Base-by-base conservation (phyloP, 2,797 vertebrate species). In the Manis javanica region DNA sequence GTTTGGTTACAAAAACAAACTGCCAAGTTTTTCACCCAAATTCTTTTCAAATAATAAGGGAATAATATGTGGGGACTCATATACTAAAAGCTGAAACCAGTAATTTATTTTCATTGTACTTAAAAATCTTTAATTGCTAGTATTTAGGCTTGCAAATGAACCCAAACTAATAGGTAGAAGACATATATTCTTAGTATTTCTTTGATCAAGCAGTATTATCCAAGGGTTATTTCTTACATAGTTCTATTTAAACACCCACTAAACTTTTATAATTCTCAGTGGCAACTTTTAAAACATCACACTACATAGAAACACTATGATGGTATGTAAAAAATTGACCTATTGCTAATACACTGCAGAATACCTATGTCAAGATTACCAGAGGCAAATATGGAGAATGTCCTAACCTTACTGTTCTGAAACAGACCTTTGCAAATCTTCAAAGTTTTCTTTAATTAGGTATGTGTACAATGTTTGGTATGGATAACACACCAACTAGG, bases 61-160 rank as follows among this genome's bases (percentile, higher is more conserved):
- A 39, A 75, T 74, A 91, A 53, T 49, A 69, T 46, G 8, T 75
- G 5, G 57, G 57, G 34, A 66, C 39, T 16, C 23, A 88, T 7
- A 18, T 78, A 57, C 51, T 90, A 95, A 96, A 95, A 72, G 83
- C 55, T 42, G 49, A 75, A 87, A 68, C 71, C 53, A 74, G 5
- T 61, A 34, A 90, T 83, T 74, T 89, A 90, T 90, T 72, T 87
- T 71, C 94, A 90, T 93, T 91, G 31, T 90, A 90, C 18, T 88
- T 46, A 69, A 79, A 93, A 26, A n/a, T 91, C 46, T 94, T 93
- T 79, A 88, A 88, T 94, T 69, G 69, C 49, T 71, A 87, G 21
- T 39, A 86, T 61, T 81, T 71, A 95, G 37, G 51, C 39, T 96
- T 92, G 24, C 69, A 88, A 89, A 3, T 82, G 4, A 93, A 94